A percentile compares a stretch with the other conserved stretches of the same genome.
Evolutionary conservation across 2,113 vertebrate genomes (phyloP).

Genomic region (Noturus placidus): DNA sequence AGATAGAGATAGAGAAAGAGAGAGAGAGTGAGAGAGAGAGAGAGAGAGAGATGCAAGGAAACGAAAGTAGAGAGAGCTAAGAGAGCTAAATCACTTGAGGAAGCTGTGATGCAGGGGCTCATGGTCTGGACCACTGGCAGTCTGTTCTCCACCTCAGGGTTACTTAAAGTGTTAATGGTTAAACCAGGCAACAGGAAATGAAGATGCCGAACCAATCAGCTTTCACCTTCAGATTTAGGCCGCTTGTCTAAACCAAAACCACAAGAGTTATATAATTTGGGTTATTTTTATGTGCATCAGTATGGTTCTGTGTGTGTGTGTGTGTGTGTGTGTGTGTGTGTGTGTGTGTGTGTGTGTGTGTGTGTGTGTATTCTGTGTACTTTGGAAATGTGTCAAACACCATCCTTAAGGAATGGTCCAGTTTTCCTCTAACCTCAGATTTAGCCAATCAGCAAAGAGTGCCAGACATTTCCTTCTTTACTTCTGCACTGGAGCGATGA

Average conservation of each 20-base stretch:
- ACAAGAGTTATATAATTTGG: slow-evolving; percentile 15
- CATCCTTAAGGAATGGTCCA: slow-evolving; percentile 11
- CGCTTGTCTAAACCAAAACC: not conserved
- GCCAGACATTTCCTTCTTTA: not conserved
- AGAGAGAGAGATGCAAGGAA: not conserved
- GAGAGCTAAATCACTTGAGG: not conserved
- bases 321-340: slow-evolving; percentile 6
- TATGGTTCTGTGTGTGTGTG: not conserved
- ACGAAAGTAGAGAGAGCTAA: not conserved
- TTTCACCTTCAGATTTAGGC: not conserved
- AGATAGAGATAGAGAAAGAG: not conserved
- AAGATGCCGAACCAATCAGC: slow-evolving; percentile 4
- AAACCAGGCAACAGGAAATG: slow-evolving; percentile 44
- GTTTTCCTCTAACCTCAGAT: not conserved
- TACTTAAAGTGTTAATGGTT: slow-evolving; percentile 41
- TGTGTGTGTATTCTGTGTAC: not conserved
- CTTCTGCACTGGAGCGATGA: not conserved
- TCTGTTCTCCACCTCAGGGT: slow-evolving; percentile 20
- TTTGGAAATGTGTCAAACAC: slow-evolving; percentile 6
- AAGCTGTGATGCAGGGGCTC: not conserved
- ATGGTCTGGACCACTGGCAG: not conserved
- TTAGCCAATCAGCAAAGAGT: not conserved
- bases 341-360: slow-evolving; percentile 27
- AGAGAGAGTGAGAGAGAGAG: too few species aligned
- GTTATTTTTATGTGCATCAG: slow-evolving; percentile 14